These are phyloP conservation scores for Dipodomys ordii DNA, from an alignment of 2,113 vertebrate species.

Conservation along the genomic window DNA sequence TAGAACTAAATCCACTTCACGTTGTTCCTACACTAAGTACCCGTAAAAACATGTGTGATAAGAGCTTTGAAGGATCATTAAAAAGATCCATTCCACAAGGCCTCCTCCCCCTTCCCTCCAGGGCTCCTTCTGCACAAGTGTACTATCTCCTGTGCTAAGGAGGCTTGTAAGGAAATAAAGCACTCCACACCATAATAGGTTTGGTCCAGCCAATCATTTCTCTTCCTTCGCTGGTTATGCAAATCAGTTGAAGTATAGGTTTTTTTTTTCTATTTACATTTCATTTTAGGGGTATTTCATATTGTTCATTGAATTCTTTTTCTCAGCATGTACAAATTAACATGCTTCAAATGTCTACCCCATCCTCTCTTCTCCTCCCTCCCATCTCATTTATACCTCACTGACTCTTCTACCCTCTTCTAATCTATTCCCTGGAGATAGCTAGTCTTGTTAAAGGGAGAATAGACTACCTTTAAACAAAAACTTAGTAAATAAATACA, in stretches of 20 bases:
- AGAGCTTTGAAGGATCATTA: constrained; percentile 73
- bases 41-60: neutral
- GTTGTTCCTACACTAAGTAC: constrained; percentile 36
- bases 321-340: constrained; percentile 1
- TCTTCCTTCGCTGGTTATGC: neutral
- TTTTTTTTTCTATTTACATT: constrained; percentile 40
- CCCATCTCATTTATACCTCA: neutral
- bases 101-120: constrained; percentile 39
- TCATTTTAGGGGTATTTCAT: neutral
- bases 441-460: neutral
- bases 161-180: constrained; percentile 12
- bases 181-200: neutral
- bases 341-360: neutral
- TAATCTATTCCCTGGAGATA: neutral
- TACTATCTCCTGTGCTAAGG: neutral
- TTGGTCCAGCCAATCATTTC: neutral
- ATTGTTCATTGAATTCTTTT: neutral
- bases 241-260: constrained; percentile 1
- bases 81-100: constrained; percentile 44
- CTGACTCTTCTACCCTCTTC: neutral
- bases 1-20: constrained; percentile 55
- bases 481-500: neutral
- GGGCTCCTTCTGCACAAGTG: constrained; percentile 51
- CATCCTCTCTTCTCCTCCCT: neutral
- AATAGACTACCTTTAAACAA: neutral